A percentile compares a stretch with the other conserved stretches of the same genome.
phyloP scores from a whole-genome alignment of 2,888 invertebrate genomes.

The Steinernema scapterisci region DNA sequence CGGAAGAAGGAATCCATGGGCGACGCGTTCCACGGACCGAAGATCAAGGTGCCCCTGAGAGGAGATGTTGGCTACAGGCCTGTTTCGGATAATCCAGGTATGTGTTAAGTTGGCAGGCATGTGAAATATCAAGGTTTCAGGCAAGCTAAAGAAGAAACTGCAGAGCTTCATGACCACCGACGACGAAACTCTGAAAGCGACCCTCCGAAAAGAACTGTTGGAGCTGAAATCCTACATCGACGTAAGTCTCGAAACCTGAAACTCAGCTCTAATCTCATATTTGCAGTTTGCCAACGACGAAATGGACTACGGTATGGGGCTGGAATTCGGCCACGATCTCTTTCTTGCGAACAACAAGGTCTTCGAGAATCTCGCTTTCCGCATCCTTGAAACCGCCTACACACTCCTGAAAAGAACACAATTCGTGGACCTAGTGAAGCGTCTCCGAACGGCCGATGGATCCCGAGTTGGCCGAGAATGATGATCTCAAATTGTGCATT shows the following conservation, averaged over 20 bases:
- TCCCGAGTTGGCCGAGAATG: not conserved
- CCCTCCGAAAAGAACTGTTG: slow-evolving; percentile 38
- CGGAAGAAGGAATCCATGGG: slow-evolving; percentile 70
- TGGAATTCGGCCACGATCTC: slow-evolving; percentile 85
- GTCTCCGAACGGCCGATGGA: not conserved
- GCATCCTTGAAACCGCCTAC: slow-evolving; percentile 41
- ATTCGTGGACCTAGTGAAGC: slow-evolving; percentile 37
- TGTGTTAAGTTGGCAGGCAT: slow-evolving; percentile 20
- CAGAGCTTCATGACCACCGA: slow-evolving; percentile 73
- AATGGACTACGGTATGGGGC: slow-evolving; percentile 86
- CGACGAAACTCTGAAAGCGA: slow-evolving; percentile 68
- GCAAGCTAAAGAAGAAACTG: slow-evolving; percentile 68
- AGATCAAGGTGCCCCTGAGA: slow-evolving; percentile 83
- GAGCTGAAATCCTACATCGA: slow-evolving; percentile 42
- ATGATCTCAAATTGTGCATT: not conserved
- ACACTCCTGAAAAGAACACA: slow-evolving; percentile 38
- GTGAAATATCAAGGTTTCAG: not conserved
- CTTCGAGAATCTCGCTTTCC: slow-evolving; percentile 40
- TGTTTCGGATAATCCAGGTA: slow-evolving; percentile 74
- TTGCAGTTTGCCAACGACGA: slow-evolving; percentile 88
- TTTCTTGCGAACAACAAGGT: slow-evolving; percentile 71
- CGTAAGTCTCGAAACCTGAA: slow-evolving; percentile 36
- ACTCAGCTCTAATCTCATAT: not conserved
- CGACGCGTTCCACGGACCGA: slow-evolving; percentile 80
- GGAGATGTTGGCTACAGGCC: slow-evolving; percentile 81